Percentiles rank a stretch among this genome's conserved stretches.
phyloP scores from a whole-genome alignment of 2,888 invertebrate species.

The Trypoxylon attenuatum region DNA sequence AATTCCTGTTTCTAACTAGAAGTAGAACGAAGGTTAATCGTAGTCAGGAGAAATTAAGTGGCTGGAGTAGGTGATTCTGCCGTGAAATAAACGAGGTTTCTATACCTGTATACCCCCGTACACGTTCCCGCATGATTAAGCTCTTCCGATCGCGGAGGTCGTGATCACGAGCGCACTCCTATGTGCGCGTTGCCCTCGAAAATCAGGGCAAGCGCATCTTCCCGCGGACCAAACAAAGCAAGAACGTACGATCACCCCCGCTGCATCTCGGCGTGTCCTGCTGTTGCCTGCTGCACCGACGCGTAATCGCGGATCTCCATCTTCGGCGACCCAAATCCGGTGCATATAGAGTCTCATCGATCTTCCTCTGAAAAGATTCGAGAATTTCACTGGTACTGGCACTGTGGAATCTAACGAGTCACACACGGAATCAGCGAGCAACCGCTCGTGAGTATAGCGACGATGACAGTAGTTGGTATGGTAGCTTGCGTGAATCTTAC shows the following conservation, averaged over 20 bases:
- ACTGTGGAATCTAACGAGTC: background rate
- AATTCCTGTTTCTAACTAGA: constrained; percentile 34
- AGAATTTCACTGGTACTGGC: background rate
- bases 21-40: constrained; percentile 45
- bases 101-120: constrained; percentile 4
- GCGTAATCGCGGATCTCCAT: background rate
- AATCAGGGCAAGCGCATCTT: constrained; percentile 49
- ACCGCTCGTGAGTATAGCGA: no score
- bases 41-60: constrained; percentile 38
- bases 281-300: background rate
- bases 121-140: constrained; percentile 47
- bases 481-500: no score
- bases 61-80: constrained; percentile 25
- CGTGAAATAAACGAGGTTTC: constrained; percentile 17
- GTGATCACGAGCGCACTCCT: constrained; percentile 42
- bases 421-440: background rate
- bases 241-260: constrained; percentile 4
- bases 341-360: background rate
- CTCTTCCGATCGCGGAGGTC: constrained; percentile 52
- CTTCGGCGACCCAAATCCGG: background rate
- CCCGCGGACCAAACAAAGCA: constrained; percentile 28
- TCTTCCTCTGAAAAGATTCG: background rate
- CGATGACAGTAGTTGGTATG: no score
- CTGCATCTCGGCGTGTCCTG: background rate
- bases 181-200: constrained; percentile 24